Base-by-base conservation (phyloP, 2,888 invertebrate genomes). In the Aromia moschata region DNA sequence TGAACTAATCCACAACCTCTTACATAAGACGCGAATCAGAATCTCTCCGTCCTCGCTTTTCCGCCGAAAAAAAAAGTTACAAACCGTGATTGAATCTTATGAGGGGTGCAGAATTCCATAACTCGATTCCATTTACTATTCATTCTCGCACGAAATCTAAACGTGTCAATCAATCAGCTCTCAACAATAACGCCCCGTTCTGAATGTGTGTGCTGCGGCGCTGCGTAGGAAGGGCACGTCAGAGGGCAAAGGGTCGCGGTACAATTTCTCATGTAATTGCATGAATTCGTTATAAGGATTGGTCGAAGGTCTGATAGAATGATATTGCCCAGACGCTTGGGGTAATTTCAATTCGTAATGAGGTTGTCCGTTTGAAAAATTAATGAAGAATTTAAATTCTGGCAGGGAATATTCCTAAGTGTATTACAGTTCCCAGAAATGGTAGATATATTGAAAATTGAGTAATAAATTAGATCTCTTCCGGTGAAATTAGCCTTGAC, bases 91-190 rank as follows among this genome's bases (percentile, higher is more conserved):
- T 36, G 47, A 47, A 47, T 37, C 47, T 47, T 18, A 36, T 45
- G 17, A 38, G 16, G 49, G 17, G 38, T 38, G 38, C 38, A 49
- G 25, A 49, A 12, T 25, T 38, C 47, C 47, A 40, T 25, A 49
- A 30, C 25, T 49, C 20, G 16, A 37, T 40, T 38, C 49, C 49
- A 49, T 49, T 49, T 40, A 30, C 38, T 25, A 49, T 38, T 49
- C 49, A 49, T 37, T 38, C 45, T 46, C 47, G 9, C 37, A 17
- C 37, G 36, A 10, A 40, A 49, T 20, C 18, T 49, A 38, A 49
- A 49, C 37, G 25, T 38, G 49, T 49, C 49, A 49, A 49, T 49
- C 49, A 49, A 49, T 49, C 49, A 49, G 11, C 14, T 38, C 11
- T 25, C 49, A 49, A 49, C 49, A 49, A 38, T 49, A 38, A 49